A percentile compares a stretch with the other conserved stretches of the same genome.
These are phyloP conservation scores for Apodemus agrarius DNA, from an alignment of 2,797 vertebrate genomes.

Conservation along the genomic window DNA sequence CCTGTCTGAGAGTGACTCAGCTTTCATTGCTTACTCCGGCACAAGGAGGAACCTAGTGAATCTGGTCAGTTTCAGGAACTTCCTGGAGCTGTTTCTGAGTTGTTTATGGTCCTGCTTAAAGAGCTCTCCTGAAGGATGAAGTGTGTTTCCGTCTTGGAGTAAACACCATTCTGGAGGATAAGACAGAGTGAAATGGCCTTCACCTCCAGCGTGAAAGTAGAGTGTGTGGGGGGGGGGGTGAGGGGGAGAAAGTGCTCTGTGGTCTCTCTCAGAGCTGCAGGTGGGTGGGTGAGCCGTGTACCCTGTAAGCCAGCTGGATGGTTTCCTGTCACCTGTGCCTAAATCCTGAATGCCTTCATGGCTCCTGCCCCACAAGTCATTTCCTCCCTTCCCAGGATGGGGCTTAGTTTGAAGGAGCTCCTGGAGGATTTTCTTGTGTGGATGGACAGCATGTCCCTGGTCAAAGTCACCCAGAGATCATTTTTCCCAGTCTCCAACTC, in stretches of 20 bases:
- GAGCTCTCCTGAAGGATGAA: not conserved
- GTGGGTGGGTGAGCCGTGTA: not conserved
- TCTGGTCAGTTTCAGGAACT: not conserved
- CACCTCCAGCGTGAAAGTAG: not conserved
- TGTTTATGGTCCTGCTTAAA: not conserved
- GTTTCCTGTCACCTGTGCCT: not conserved
- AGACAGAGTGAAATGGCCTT: not conserved
- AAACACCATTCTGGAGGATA: not conserved
- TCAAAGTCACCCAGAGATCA: not conserved
- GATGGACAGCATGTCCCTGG: not conserved
- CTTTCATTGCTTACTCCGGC: not conserved
- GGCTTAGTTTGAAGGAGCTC: not conserved
- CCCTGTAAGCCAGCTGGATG: not conserved
- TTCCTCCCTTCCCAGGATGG: not conserved
- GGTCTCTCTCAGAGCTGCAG: not conserved
- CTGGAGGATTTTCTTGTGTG: not conserved
- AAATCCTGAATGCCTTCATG: not conserved
- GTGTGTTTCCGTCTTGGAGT: not conserved
- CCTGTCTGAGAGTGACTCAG: not conserved
- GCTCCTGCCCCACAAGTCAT: not conserved
- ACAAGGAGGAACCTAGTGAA: not conserved
- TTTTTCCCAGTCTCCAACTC: accelerated
- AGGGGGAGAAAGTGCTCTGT: too few relatives aligned
- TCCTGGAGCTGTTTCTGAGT: not conserved
- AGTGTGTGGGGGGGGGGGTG: too few relatives aligned